Base-by-base conservation (phyloP, 2,113 vertebrate species). In the Pelecanus crispus region DNA sequence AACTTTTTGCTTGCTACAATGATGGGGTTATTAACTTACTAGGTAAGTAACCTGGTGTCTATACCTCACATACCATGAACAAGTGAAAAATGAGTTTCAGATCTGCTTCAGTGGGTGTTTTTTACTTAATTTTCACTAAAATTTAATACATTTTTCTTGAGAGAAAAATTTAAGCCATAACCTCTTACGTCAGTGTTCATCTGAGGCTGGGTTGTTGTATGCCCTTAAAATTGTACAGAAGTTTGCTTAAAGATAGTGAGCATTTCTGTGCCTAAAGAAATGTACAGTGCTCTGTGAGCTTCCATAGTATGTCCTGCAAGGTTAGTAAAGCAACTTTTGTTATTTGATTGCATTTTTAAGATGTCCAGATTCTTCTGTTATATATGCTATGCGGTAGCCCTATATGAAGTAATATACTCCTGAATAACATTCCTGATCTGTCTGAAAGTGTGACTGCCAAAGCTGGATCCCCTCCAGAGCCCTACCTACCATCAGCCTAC, bases 1-100 rank as follows among this genome's bases (percentile, higher is more conserved):
- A 99, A 98, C 98, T 99, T 91, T 99, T 99, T 83, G 99, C 99
- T 92, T 99, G 99, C 97, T 99, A 99, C 97, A 99, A 99, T 82
- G 99, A 99, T 52, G 99, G 99, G 53, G 99, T 99, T 95, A 99
- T 99, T 97, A 99, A 99, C 96, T 98, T 99, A 96, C 97, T 99
- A 96, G 99, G 99, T 99, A 98, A 97, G 98, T 94, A 92, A 49
- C 42, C 38, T 50, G 10, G 7, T 49, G 5, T 49, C 32, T 80
- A 1, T 74, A 31, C 84, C 15, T 95, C 24, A 7, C 16, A 11
- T 50, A 44, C 9, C 6, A 16, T 17, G 9, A 8, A 3, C 1
- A 2, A 84, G 9, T 84, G 42, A 74, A 71, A 36, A 84, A 24
- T 1, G 1, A 58, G 13, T 82, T 94, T 94, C 14, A 61, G 53